phyloP scores from a whole-genome alignment of 1,140 invertebrate genomes.

The Drosophila subpulchrella region DNA sequence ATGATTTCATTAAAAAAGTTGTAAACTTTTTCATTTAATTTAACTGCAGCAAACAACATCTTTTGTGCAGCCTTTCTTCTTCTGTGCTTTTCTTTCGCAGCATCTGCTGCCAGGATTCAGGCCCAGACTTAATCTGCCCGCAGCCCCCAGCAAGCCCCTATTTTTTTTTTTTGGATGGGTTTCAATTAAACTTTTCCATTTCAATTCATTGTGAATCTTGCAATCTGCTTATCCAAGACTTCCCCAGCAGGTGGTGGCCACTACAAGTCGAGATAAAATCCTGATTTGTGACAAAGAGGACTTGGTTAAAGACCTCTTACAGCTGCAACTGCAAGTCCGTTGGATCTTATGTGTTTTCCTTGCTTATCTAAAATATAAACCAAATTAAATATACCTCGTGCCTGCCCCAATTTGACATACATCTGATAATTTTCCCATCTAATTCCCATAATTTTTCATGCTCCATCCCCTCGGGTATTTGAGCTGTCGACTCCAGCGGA shows the following conservation, averaged over 20 bases:
- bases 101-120: slow-evolving; percentile 43
- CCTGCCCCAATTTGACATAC: neutral
- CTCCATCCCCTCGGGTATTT: slow-evolving; percentile 13
- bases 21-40: slow-evolving; percentile 83
- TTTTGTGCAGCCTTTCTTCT: slow-evolving; percentile 64
- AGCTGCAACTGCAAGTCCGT: neutral
- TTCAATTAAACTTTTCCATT: slow-evolving; percentile 79
- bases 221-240: neutral
- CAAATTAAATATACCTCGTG: neutral
- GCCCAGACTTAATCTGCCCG: neutral
- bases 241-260: slow-evolving; percentile 2
- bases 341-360: too few species aligned
- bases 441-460: slow-evolving; percentile 24
- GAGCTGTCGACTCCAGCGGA: slow-evolving; percentile 4
- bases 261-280: neutral
- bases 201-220: slow-evolving; percentile 50
- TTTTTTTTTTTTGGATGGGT: slow-evolving; percentile 35
- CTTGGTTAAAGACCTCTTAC: neutral
- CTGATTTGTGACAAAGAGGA: neutral
- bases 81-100: slow-evolving; percentile 7
- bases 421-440: slow-evolving; percentile 24
- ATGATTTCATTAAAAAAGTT: slow-evolving; percentile 84
- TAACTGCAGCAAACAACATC: slow-evolving; percentile 78
- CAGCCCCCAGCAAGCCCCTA: neutral
- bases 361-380: neutral